phyloP scores from a whole-genome alignment of 1,140 invertebrate genomes.

The Orchesella cincta region DNA sequence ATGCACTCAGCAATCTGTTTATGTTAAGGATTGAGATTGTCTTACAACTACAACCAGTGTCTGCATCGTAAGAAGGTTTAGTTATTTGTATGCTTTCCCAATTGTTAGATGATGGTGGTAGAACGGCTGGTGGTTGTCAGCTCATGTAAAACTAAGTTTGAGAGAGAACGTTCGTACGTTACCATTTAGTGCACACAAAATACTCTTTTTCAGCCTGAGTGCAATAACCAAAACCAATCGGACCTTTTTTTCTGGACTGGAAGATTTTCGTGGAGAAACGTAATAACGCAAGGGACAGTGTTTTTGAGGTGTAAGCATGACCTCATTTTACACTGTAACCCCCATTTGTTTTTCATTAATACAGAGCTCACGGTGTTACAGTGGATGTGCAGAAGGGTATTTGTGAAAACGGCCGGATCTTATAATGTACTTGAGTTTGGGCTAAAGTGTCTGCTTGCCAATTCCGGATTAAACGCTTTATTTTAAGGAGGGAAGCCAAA shows the following conservation, averaged over 20 bases:
- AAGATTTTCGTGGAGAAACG: too few species aligned
- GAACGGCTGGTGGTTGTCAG: neutral
- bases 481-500: too few species aligned
- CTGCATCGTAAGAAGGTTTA: conserved; percentile 20
- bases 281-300: too few species aligned
- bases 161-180: conserved; percentile 1
- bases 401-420: too few species aligned
- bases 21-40: conserved; percentile 5
- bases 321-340: too few species aligned
- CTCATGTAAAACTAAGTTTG: neutral
- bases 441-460: neutral
- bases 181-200: neutral
- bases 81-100: conserved; percentile 18
- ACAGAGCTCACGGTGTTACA: too few species aligned
- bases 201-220: neutral
- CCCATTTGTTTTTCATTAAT: too few species aligned
- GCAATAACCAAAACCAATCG: conserved; percentile 12
- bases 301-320: too few species aligned
- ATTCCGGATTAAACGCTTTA: neutral
- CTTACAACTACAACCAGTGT: conserved; percentile 18
- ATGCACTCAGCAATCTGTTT: conserved; percentile 16
- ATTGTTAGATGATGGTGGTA: conserved; percentile 15
- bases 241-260: too few species aligned
- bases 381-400: too few species aligned
- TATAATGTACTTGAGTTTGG: too few species aligned